Base-by-base conservation (phyloP, 2,888 invertebrate species). In the Mongoloraphidia duomilia region DNA sequence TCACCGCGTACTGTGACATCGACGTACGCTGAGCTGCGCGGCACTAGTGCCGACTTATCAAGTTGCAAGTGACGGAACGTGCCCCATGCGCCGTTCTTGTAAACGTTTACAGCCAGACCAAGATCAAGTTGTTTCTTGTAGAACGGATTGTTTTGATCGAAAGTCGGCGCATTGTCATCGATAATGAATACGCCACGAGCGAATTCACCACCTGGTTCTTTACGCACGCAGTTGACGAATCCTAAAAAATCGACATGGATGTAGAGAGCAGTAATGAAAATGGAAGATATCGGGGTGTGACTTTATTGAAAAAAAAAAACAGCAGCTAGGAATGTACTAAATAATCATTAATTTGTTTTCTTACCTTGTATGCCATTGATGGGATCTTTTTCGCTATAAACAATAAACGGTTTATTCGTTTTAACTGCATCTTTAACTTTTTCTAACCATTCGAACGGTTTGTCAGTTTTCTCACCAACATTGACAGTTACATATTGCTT, bases 181-280 rank as follows among this genome's bases (percentile, higher is more conserved):
- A 79, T 63, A 48, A 86, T 76, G 37, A 83, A 72, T 8, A 87
- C 64, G 49, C 79, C 79, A 46, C 73, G 72, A 1, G 79, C 68
- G 1, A 76, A 63, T 55, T 77, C 63, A 3, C 65, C 63, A 44
- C 75, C 74, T 1, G 76, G 73, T 61, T 94, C 93, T 57, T 75
- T 82, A 50, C 84, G 74, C 34, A 96, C 64, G 64, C 94, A 94
- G 58, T 92, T 92, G 0, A 88, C 79, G 47, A 95, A 68, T n/a
- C 96, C 97, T 58, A 84, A 12, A 26, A 26, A 3, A 4, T 17
- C 81, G 57, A 70, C 72, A 50, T 73, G 64, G 12, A 83, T 61
- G 62, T 82, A 82, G 55, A 80, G 80, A 6, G 77, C 70, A 53
- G 82, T 64, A 26, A 82, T 83, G 34, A 80, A 55, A 9, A 80